These are phyloP conservation scores for Cybosia mesomella DNA, from an alignment of 2,888 invertebrate genomes.

Conservation along the genomic window DNA sequence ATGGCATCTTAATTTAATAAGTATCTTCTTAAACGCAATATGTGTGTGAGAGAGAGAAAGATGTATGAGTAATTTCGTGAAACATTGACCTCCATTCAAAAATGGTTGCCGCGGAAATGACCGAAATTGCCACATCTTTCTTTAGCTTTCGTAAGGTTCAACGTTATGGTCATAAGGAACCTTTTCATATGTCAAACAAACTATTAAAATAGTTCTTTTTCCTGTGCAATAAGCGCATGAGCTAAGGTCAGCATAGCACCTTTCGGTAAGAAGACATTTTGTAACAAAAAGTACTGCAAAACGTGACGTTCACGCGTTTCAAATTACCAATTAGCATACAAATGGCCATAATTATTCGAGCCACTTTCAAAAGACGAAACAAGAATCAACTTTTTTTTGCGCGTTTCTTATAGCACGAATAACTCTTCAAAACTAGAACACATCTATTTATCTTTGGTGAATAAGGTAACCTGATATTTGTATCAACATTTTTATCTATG, in stretches of 20 bases:
- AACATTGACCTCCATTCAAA: slow-evolving; percentile 3
- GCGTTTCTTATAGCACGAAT: not conserved
- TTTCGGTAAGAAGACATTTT: not conserved
- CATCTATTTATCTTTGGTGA: not conserved
- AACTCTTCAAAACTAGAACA: slow-evolving; percentile 11
- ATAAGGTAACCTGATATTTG: not conserved
- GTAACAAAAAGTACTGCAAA: not conserved
- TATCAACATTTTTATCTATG: slow-evolving; percentile 4
- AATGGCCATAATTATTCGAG: slow-evolving; percentile 9
- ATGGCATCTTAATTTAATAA: not conserved
- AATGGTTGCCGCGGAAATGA: not conserved
- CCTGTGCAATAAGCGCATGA: too few relatives aligned
- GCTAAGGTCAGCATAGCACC: not conserved
- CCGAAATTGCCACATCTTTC: not conserved
- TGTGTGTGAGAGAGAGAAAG: not conserved
- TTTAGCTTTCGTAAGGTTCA: not conserved
- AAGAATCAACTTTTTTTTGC: not conserved
- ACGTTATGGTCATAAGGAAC: not conserved
- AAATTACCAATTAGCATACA: slow-evolving; percentile 25
- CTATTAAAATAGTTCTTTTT: not conserved
- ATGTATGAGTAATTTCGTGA: not conserved
- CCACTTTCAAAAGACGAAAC: slow-evolving; percentile 21
- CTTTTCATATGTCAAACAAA: too few relatives aligned
- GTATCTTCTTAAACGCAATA: slow-evolving; percentile 1
- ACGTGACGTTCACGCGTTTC: slow-evolving; percentile 14